Evolutionary conservation across 2,797 vertebrate species (phyloP).

Genomic region (Mormyrops attenuatus): DNA sequence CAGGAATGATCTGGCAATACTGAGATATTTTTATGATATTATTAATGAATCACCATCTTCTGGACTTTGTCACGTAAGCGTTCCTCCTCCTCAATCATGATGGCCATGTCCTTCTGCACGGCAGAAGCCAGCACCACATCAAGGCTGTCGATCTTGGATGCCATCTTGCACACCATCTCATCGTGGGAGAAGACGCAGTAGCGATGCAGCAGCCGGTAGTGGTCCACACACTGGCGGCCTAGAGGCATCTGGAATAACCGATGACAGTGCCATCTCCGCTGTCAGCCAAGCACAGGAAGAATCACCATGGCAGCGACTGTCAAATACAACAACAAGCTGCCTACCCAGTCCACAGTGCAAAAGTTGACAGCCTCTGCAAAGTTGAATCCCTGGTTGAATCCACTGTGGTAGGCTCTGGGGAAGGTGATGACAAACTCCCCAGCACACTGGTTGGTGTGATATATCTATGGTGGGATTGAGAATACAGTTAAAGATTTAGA

Average conservation of each 20-base stretch:
- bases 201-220: conserved; percentile 84
- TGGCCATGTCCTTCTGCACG: conserved; percentile 77
- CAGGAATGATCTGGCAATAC: neutral
- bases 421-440: conserved; percentile 98
- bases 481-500: neutral
- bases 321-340: conserved; percentile 19
- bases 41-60: conserved; percentile 54
- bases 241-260: conserved; percentile 73
- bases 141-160: conserved; percentile 72
- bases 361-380: conserved; percentile 98
- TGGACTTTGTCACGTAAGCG: conserved; percentile 66
- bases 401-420: conserved; percentile 94
- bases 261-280: neutral
- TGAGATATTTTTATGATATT: neutral
- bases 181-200: conserved; percentile 98
- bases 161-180: conserved; percentile 96
- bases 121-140: conserved; percentile 80
- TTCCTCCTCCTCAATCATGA: conserved; percentile 81
- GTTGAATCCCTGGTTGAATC: conserved; percentile 98
- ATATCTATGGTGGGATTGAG: conserved; percentile 67
- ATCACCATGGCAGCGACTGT: neutral
- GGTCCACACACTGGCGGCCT: conserved; percentile 82
- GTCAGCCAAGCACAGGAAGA: neutral
- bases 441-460: conserved; percentile 95
- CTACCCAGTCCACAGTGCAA: conserved; percentile 95